Percentiles rank a stretch among this genome's conserved stretches.
phyloP scores from a whole-genome alignment of 2,797 vertebrate species.

The Cryptoprocta ferox region DNA sequence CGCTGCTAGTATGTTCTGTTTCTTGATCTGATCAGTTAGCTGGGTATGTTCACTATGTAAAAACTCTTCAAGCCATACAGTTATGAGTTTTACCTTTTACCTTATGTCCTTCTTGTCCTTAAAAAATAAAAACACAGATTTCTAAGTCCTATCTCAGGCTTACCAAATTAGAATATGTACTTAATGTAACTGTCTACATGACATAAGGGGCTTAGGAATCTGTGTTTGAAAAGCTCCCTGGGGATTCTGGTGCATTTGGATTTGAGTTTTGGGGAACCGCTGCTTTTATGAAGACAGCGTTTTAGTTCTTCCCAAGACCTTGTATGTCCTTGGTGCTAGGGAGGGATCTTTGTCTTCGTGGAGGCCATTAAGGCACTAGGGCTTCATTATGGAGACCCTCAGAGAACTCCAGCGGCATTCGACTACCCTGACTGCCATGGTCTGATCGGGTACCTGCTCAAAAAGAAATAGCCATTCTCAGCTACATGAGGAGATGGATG shows the following conservation, averaged over 20 bases:
- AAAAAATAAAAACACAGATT: background rate
- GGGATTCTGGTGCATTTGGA: conserved; percentile 21
- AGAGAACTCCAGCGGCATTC: background rate
- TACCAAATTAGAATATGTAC: background rate
- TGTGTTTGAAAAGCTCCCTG: background rate
- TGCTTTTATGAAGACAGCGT: background rate
- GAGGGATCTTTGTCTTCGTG: background rate
- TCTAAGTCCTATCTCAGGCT: background rate
- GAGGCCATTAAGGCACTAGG: background rate
- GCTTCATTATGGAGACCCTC: background rate
- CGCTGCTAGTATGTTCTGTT: background rate
- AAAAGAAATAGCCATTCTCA: background rate
- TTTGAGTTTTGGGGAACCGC: background rate
- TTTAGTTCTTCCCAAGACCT: conserved; percentile 21
- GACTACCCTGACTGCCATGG: background rate
- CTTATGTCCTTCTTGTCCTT: background rate
- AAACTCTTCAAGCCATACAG: background rate
- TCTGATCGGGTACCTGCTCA: background rate
- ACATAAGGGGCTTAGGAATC: background rate
- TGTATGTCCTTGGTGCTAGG: background rate
- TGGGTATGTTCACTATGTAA: background rate
- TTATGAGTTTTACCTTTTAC: background rate
- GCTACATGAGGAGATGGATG: background rate
- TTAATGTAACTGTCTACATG: background rate
- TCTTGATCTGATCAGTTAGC: conserved; percentile 5